Evolutionary conservation across 1,140 invertebrate species (phyloP).

Genomic region (Vollenhovia emeryi): DNA sequence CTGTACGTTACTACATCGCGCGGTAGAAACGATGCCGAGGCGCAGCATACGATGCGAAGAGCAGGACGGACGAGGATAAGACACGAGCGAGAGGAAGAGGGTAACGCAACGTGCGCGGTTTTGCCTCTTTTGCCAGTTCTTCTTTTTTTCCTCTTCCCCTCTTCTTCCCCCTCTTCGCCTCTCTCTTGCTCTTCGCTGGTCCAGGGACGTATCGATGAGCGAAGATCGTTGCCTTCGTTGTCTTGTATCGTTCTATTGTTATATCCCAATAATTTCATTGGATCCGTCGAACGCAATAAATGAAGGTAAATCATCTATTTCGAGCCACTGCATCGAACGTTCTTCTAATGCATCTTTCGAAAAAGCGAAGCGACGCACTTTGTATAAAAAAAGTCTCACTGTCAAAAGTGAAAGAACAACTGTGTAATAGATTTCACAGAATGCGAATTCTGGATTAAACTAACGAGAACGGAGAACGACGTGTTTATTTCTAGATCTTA

Average conservation of each 20-base stretch:
- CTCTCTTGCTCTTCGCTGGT: slow-evolving; percentile 57
- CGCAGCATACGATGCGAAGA: slow-evolving; percentile 8
- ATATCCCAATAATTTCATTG: not conserved
- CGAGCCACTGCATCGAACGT: too few species aligned
- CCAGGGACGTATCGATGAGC: slow-evolving; percentile 67
- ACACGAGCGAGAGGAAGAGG: not conserved
- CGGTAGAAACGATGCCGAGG: slow-evolving; percentile 15
- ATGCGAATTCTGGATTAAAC: too few species aligned
- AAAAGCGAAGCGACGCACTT: not conserved
- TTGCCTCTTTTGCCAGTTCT: slow-evolving; percentile 71
- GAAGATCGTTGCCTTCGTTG: slow-evolving; percentile 3
- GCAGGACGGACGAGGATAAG: slow-evolving; percentile 31
- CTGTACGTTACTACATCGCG: slow-evolving; percentile 45
- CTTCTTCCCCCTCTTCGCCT: slow-evolving; percentile 51
- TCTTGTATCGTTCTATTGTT: not conserved
- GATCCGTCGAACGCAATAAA: not conserved
- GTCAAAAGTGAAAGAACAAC: too few species aligned
- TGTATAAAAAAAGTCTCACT: too few species aligned
- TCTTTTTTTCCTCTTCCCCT: slow-evolving; percentile 57
- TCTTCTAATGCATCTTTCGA: not conserved
- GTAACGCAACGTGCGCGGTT: slow-evolving; percentile 52
- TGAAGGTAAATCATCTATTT: not conserved
- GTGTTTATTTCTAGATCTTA: not conserved
- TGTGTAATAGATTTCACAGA: too few species aligned
- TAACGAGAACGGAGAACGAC: too few species aligned